These are phyloP conservation scores for Junonia oenone DNA, from an alignment of 2,888 invertebrate genomes.

Conservation along the genomic window DNA sequence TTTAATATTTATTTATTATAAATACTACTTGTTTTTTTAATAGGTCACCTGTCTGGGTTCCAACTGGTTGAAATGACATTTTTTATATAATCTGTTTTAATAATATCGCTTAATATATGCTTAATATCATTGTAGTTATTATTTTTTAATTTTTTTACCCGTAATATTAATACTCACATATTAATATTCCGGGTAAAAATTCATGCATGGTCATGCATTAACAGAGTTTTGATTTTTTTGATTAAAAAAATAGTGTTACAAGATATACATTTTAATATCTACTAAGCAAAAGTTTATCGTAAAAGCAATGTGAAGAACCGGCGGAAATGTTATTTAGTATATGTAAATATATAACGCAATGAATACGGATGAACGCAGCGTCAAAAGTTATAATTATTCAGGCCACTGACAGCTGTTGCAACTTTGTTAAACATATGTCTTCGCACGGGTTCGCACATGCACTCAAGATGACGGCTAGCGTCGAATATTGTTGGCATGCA, in stretches of 20 bases:
- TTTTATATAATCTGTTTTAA: background rate
- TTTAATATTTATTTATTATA: background rate
- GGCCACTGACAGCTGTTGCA: constrained; percentile 20
- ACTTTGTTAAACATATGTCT: constrained; percentile 14
- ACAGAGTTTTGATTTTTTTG: too few species aligned
- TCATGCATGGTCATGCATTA: too few species aligned
- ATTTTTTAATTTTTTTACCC: too few species aligned
- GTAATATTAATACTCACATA: too few species aligned
- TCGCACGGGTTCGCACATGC: constrained; percentile 7
- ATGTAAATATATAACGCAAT: background rate
- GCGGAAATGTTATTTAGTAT: background rate
- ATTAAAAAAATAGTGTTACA: too few species aligned
- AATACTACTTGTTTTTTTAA: background rate
- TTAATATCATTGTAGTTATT: too few species aligned
- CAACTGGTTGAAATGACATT: background rate
- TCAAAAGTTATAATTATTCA: constrained; percentile 21
- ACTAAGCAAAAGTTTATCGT: too few species aligned
- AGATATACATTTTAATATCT: too few species aligned
- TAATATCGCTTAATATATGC: too few species aligned
- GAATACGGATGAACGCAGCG: constrained; percentile 2
- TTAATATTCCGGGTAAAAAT: too few species aligned
- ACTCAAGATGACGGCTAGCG: background rate
- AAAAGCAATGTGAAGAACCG: background rate
- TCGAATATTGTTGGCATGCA: background rate
- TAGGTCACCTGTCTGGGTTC: background rate